Evolutionary conservation across 2,113 vertebrate genomes (phyloP).

Genomic region (Amazona vittata): DNA sequence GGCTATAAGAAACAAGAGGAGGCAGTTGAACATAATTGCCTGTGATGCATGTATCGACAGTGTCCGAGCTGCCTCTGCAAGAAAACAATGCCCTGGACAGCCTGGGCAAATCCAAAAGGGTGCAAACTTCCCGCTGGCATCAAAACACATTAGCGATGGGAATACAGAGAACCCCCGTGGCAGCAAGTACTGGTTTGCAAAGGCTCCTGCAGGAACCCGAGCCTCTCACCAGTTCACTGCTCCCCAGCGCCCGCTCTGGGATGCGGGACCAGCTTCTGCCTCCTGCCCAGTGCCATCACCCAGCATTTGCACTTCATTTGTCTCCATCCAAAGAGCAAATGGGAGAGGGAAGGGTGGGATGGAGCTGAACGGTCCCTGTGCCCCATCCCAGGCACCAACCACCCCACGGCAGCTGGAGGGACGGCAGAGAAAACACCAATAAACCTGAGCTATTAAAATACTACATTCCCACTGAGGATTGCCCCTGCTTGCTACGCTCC

Average conservation of each 20-base stretch:
- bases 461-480: not conserved
- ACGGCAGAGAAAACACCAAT: not conserved
- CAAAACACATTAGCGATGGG: not conserved
- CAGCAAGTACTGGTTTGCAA: not conserved
- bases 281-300: not conserved
- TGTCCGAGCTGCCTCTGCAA: not conserved
- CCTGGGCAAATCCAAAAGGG: not conserved
- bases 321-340: not conserved
- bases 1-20: not conserved
- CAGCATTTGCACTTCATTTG: not conserved
- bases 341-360: not conserved
- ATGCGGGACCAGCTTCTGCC: not conserved
- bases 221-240: not conserved
- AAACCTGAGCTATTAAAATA: not conserved
- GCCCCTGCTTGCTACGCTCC: not conserved
- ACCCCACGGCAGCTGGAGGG: rapidly evolving
- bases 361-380: rapidly evolving
- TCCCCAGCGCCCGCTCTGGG: not conserved
- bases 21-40: not conserved
- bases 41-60: not conserved
- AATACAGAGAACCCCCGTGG: not conserved
- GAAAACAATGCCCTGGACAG: not conserved
- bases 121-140: not conserved
- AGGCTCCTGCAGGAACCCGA: not conserved
- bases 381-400: not conserved